Base-by-base conservation (phyloP, 2,888 invertebrate species). In the Lasiommata megera region DNA sequence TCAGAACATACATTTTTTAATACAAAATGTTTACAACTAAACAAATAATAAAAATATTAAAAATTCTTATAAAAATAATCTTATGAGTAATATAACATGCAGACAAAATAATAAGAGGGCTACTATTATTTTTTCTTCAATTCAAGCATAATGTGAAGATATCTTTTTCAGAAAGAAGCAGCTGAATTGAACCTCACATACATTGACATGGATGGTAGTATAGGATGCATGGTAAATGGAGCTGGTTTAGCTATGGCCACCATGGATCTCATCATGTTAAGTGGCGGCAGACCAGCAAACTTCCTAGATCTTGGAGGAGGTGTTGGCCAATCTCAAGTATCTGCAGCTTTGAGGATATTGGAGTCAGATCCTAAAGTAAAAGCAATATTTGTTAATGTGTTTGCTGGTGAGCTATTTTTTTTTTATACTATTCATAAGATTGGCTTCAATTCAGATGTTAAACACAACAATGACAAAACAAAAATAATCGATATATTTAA, bases 161-260 rank as follows among this genome's bases (percentile, higher is more conserved):
- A 11, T 50, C 38, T 6, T 29, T 34, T 54, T 44, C 67, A 91
- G 91, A 94, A 96, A n/a, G 97, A 98, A 80, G 99, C 99, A 12
- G 93, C 95, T 5, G 94, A 95, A 70, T 93, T 95, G 69, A 96
- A 98, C 82, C 92, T 99, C 29, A 99, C 98, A 79, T 99, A 99
- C 82, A 98, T 99, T 67, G 96, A 96, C 67, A 95, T 99, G 95
- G 96, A 98, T 79, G 99, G 99, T 58, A 98, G 98, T 81, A 99
- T 99, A 79, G 99, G 99, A 54, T 98, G 93, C 61, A 90, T 94
- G 94, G 99, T 99, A 0, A 99, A 99, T 91, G 99, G 99, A 16
- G 99, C 99, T 66, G 99, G 99, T 0, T 91, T 99, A 53, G 99
- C 99, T 3, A 99, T 99, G 99, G 99, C 99, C 1, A 99, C 99